These are phyloP conservation scores for Troilus luridus DNA, from an alignment of 2,888 invertebrate genomes.

Conservation along the genomic window DNA sequence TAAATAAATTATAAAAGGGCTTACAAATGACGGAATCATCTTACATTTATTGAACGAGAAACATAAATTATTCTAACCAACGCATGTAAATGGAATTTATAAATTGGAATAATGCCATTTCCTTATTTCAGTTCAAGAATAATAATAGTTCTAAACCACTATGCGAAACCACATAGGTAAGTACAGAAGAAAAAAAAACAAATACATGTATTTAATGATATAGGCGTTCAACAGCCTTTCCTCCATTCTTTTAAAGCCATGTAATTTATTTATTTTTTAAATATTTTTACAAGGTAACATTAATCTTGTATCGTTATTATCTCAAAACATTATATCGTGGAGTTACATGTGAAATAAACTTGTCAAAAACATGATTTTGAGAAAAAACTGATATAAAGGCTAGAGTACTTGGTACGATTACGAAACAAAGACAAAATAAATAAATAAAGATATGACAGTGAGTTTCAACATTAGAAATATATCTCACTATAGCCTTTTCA, in stretches of 20 bases:
- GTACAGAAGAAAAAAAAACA: background rate
- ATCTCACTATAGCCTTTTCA: too few species aligned
- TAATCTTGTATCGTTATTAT: background rate
- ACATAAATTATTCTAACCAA: background rate
- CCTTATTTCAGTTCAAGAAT: background rate
- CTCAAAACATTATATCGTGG: background rate
- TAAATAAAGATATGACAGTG: too few species aligned
- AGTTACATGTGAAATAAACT: too few species aligned
- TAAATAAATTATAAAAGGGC: background rate
- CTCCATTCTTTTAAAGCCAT: too few species aligned
- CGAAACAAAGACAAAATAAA: too few species aligned
- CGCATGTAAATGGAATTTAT: background rate
- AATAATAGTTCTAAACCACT: background rate
- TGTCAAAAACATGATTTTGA: too few species aligned
- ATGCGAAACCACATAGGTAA: background rate
- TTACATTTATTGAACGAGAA: background rate
- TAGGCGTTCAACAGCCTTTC: background rate
- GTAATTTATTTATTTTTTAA: too few species aligned
- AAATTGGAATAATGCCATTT: conserved; percentile 4
- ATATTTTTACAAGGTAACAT: too few species aligned
- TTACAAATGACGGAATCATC: background rate
- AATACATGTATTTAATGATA: background rate
- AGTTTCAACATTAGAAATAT: too few species aligned
- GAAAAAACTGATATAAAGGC: too few species aligned
- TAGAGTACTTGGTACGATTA: too few species aligned